Conservation (phyloP, 2,888 invertebrate genomes). For the Phyllotreta cruciferae region DNA sequence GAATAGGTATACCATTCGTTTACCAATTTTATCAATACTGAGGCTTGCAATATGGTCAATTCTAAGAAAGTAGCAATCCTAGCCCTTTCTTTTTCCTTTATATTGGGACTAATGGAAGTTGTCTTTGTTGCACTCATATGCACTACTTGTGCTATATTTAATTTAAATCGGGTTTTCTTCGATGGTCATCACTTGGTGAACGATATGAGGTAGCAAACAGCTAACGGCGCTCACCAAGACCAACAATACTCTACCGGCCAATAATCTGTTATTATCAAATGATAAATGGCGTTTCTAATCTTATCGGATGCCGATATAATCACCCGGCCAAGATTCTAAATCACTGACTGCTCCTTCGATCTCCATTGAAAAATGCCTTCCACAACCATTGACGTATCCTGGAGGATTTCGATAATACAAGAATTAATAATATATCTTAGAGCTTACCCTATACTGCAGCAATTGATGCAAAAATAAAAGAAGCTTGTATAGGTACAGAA, state of each 20-base stretch:
- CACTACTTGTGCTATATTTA: too few species aligned
- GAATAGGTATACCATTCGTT: too few species aligned
- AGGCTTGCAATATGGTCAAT: too few species aligned
- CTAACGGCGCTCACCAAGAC: slow-evolving; percentile 22
- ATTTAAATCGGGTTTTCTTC: too few species aligned
- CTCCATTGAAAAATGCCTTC: slow-evolving; percentile 20
- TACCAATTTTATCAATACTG: too few species aligned
- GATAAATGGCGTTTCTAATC: slow-evolving; percentile 34
- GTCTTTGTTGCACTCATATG: too few species aligned
- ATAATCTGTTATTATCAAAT: slow-evolving; percentile 35
- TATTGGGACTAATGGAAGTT: too few species aligned
- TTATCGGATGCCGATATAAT: slow-evolving; percentile 33
- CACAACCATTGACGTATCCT: background rate
- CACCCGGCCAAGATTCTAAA: slow-evolving; percentile 25
- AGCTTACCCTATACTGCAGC: too few species aligned
- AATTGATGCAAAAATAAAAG: too few species aligned
- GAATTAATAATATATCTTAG: background rate
- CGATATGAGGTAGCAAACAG: slow-evolving; percentile 23
- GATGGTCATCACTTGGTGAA: background rate
- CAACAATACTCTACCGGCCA: slow-evolving; percentile 23
- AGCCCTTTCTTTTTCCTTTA: too few species aligned
- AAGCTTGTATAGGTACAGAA: too few species aligned
- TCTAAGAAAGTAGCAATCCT: too few species aligned
- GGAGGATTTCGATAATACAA: background rate
- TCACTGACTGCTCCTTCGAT: slow-evolving; percentile 25